Conservation (phyloP, 2,113 vertebrate genomes). For the Pachypanchax playfairii region DNA sequence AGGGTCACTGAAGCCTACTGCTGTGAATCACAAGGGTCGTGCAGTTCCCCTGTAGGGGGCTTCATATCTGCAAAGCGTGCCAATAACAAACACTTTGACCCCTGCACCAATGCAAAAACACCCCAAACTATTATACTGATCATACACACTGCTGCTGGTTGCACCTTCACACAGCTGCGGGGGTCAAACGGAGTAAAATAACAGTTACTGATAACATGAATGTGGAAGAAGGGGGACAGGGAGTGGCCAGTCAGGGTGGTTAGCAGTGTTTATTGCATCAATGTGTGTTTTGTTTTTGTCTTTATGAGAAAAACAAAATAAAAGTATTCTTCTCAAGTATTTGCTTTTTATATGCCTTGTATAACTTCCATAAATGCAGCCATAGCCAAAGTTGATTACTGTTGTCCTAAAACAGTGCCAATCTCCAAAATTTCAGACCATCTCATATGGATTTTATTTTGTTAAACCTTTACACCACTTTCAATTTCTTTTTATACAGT, state of each 20-base stretch:
- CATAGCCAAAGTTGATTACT: too few relatives aligned
- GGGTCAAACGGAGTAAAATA: slow-evolving; percentile 30
- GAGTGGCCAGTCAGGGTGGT: slow-evolving; percentile 54
- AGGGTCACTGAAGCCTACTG: slow-evolving; percentile 62
- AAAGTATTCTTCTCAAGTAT: too few relatives aligned
- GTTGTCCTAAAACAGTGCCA: too few relatives aligned
- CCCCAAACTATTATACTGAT: slow-evolving; percentile 33
- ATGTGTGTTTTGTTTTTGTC: slow-evolving; percentile 64
- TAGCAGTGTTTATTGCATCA: slow-evolving; percentile 25
- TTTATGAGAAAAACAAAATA: too few relatives aligned
- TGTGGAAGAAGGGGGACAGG: too few relatives aligned
- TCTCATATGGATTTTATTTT: too few relatives aligned
- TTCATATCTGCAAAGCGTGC: slow-evolving; percentile 69
- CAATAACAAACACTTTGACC: slow-evolving; percentile 52
- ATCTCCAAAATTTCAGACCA: too few relatives aligned
- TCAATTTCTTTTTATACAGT: too few relatives aligned
- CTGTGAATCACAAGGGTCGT: slow-evolving; percentile 33
- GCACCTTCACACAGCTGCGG: slow-evolving; percentile 24
- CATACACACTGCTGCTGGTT: slow-evolving; percentile 43
- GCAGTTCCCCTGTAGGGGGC: slow-evolving; percentile 52
- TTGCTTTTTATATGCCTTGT: too few relatives aligned
- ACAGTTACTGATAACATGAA: slow-evolving; percentile 24
- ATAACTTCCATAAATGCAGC: too few relatives aligned
- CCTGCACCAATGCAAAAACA: slow-evolving; percentile 22
- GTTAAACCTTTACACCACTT: too few relatives aligned